These are phyloP conservation scores for Rhinoraja longicauda DNA, from an alignment of 2,797 vertebrate genomes.

Conservation along the genomic window DNA sequence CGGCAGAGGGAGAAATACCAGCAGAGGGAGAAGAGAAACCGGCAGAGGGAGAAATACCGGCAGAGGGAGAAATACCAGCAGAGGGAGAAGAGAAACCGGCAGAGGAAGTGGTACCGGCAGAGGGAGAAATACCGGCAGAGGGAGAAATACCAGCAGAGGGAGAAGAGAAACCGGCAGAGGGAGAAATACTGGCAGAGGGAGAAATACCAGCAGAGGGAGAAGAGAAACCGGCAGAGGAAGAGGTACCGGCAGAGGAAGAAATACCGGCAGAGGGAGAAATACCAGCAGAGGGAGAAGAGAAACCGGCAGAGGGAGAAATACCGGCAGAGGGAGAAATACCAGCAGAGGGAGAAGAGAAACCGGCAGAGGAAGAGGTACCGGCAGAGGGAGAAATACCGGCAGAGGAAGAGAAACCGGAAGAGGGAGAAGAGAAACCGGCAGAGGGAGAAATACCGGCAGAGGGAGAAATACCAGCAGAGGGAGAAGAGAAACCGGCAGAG, in stretches of 20 bases:
- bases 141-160: not conserved
- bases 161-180: not conserved
- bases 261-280: too few species aligned
- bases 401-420: too few species aligned
- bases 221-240: not conserved
- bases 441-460: not conserved
- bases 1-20: not conserved
- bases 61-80: not conserved
- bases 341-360: not conserved
- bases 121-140: not conserved
- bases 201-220: not conserved
- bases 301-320: too few species aligned
- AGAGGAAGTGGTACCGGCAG: not conserved
- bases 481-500: not conserved
- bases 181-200: not conserved
- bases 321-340: not conserved
- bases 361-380: too few species aligned
- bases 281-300: too few species aligned
- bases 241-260: not conserved
- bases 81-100: not conserved
- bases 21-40: not conserved
- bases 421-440: not conserved
- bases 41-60: not conserved
- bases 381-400: too few species aligned
- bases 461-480: not conserved